Evolutionary conservation across 2,888 invertebrate species (phyloP).

Genomic region (Drosophila subquinaria): DNA sequence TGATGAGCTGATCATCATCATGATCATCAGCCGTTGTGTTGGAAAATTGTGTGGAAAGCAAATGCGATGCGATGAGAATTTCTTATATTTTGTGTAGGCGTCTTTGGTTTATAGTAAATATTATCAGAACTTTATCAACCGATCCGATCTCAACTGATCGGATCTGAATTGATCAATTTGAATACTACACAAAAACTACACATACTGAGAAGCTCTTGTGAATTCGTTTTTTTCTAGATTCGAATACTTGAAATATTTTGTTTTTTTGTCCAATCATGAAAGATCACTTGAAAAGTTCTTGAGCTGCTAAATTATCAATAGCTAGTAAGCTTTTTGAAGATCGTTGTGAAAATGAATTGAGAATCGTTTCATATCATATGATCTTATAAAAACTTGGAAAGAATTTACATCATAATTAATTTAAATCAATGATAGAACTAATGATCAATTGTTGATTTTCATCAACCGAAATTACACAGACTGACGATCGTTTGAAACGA

Average conservation of each 20-base stretch:
- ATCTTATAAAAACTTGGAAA: no score
- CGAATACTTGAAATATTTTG: constrained; percentile 40
- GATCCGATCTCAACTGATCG: constrained; percentile 29
- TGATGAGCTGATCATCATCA: constrained; percentile 20
- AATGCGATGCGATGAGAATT: constrained; percentile 48
- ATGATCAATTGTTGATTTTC: not conserved
- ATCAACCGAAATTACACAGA: not conserved
- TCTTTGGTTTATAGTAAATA: constrained; percentile 18
- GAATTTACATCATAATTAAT: no score
- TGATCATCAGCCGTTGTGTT: constrained; percentile 10
- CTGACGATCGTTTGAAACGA: not conserved
- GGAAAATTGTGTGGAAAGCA: constrained; percentile 62
- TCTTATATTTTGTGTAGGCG: constrained; percentile 44
- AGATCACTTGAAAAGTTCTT: constrained; percentile 34
- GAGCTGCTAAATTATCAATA: constrained; percentile 34
- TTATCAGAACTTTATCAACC: constrained; percentile 27
- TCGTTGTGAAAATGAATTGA: not conserved
- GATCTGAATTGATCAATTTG: constrained; percentile 42
- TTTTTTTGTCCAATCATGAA: constrained; percentile 8
- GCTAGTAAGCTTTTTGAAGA: constrained; percentile 16
- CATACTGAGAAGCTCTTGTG: not conserved
- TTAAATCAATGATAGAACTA: no score
- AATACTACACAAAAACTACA: constrained; percentile 11
- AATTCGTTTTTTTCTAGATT: constrained; percentile 12
- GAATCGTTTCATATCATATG: not conserved